phyloP scores from a whole-genome alignment of 2,888 invertebrate genomes.

The Ophioninae sp. region DNA sequence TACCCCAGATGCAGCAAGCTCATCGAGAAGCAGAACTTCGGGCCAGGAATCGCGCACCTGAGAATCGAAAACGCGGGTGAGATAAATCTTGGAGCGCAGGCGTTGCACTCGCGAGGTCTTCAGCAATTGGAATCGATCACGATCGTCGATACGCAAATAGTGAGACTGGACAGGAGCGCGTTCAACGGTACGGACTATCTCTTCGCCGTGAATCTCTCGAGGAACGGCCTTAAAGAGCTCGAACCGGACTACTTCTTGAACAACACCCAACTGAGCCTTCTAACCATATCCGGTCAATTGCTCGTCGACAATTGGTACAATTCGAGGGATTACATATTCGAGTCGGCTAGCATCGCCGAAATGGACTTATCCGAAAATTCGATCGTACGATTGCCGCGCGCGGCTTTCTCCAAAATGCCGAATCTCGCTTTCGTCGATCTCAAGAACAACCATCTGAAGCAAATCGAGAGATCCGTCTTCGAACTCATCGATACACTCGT shows the following conservation, averaged over 20 bases:
- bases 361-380: slow-evolving; percentile 88
- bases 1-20: slow-evolving; percentile 85
- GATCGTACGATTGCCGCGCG: slow-evolving; percentile 85
- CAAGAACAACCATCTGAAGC: slow-evolving; percentile 85
- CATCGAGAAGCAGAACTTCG: slow-evolving; percentile 86
- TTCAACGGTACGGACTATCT: slow-evolving; percentile 87
- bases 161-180: slow-evolving; percentile 85
- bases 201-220: slow-evolving; percentile 87
- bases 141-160: slow-evolving; percentile 87
- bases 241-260: slow-evolving; percentile 87
- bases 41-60: slow-evolving; percentile 86
- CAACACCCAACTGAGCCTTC: slow-evolving; percentile 85
- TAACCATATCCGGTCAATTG: slow-evolving; percentile 87
- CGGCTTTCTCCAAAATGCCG: slow-evolving; percentile 85
- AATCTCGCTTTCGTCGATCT: slow-evolving; percentile 87
- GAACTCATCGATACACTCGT: slow-evolving; percentile 85
- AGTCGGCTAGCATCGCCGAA: slow-evolving; percentile 86
- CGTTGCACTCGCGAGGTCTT: slow-evolving; percentile 83
- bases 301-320: slow-evolving; percentile 80
- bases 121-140: slow-evolving; percentile 86
- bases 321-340: slow-evolving; percentile 82
- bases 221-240: slow-evolving; percentile 85
- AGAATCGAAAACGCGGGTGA: slow-evolving; percentile 85
- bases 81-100: slow-evolving; percentile 75
- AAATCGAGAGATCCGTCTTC: slow-evolving; percentile 85